Base-by-base conservation (phyloP, 1,140 invertebrate genomes). In the Ceratina australensis region DNA sequence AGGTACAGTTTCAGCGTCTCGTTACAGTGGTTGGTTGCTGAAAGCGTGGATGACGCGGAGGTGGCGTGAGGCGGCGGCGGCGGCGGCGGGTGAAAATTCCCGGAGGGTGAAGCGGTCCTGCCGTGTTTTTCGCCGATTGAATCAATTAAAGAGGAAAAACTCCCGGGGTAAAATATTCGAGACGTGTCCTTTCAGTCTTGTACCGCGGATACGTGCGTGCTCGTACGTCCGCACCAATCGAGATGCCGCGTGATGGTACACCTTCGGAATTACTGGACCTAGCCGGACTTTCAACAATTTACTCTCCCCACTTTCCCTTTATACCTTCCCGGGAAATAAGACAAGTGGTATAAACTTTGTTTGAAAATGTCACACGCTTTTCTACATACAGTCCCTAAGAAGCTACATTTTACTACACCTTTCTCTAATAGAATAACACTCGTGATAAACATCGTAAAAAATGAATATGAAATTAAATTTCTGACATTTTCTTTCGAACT, bases 91-190 rank as follows among this genome's bases (percentile, higher is more conserved):
- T 56, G 82, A 81, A 81, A 81, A 85, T 64, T 78, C 80, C 84
- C 77, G 84, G 83, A 84, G 82, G 84, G 82, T 72, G 79, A 72
- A 82, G 72, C 80, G 77, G 72, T 81, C 73, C 84, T 71, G 84
- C 84, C 84, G 84, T 86, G 84, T 86, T 86, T 86, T 86, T 86
- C 84, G 84, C 83, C 84, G 84, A 86, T 86, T 86, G 84, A 86
- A 86, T 86, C 84, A 86, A 86, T 86, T 86, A 86, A 85, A 86
- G 84, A 82, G 84, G 84, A 85, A 85, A 85, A 85, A 85, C 72
- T 85, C 83, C 76, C 71, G 68, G 84, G 79, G 83, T 85, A 85
- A 85, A 85, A 85, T 85, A 85, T 85, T 85, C 84, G 84, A 85
- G 83, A 85, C 84, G 84, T 85, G 83, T 85, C 83, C 83, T 73